These are phyloP conservation scores for Penaeus monodon DNA, from an alignment of 2,888 invertebrate species.

Conservation along the genomic window DNA sequence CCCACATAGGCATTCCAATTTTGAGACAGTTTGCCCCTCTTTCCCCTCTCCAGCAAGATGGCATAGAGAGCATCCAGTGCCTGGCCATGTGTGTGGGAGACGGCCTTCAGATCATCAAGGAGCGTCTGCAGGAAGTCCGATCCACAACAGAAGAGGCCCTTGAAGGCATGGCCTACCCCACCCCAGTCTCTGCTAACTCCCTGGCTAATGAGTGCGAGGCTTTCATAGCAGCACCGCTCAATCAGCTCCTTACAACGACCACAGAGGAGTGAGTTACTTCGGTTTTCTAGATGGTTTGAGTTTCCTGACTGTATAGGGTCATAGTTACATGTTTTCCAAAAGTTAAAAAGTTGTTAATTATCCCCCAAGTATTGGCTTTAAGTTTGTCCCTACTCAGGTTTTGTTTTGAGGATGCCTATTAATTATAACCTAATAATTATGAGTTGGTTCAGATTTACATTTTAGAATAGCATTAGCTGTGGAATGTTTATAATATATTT, in stretches of 20 bases:
- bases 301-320: too few relatives aligned
- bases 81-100: slow-evolving; percentile 18
- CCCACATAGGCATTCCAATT: too few relatives aligned
- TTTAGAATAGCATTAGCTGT: too few relatives aligned
- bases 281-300: too few relatives aligned
- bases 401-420: too few relatives aligned
- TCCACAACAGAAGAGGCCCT: slow-evolving; percentile 1
- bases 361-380: too few relatives aligned
- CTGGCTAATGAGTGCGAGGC: slow-evolving; percentile 22
- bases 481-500: too few relatives aligned
- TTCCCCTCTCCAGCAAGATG: slow-evolving; percentile 12
- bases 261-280: slow-evolving; percentile 18
- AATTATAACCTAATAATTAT: too few relatives aligned
- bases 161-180: slow-evolving; percentile 10
- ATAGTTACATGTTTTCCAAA: too few relatives aligned
- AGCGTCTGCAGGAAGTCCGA: neutral
- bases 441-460: too few relatives aligned
- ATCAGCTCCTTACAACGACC: slow-evolving; percentile 37
- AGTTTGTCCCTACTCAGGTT: too few relatives aligned
- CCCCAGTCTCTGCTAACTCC: slow-evolving; percentile 5
- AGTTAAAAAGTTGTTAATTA: too few relatives aligned
- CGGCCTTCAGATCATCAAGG: slow-evolving; percentile 16
- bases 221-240: slow-evolving; percentile 1
- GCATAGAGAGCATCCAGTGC: slow-evolving; percentile 34
- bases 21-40: neutral